phyloP scores from a whole-genome alignment of 1,140 invertebrate genomes.

The Paraescarpia echinospica region DNA sequence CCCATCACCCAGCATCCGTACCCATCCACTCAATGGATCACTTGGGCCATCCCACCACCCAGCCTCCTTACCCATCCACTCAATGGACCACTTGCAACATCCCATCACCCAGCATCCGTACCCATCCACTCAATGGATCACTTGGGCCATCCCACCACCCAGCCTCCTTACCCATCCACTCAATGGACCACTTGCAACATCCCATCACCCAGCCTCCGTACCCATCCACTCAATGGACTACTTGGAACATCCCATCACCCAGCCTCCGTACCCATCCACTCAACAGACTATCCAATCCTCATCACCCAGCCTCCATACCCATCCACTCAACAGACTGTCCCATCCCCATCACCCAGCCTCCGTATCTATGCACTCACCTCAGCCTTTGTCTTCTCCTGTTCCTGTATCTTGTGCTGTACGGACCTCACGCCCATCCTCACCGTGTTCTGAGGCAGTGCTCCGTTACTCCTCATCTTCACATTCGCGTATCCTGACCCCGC shows the following conservation, averaged over 20 bases:
- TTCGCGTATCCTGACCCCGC: neutral
- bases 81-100: too few relatives aligned
- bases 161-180: neutral
- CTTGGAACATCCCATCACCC: neutral
- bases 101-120: neutral
- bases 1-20: neutral
- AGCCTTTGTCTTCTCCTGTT: constrained; percentile 51
- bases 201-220: too few relatives aligned
- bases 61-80: neutral
- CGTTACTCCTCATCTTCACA: neutral
- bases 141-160: too few relatives aligned
- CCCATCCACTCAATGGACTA: neutral
- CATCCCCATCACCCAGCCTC: too few relatives aligned
- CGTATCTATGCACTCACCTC: constrained; percentile 38
- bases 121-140: constrained; percentile 32
- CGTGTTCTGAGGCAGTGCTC: neutral
- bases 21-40: constrained; percentile 32
- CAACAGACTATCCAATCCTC: too few relatives aligned
- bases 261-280: too few relatives aligned
- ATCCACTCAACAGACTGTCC: too few relatives aligned
- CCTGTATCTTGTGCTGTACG: constrained; percentile 34
- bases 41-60: too few relatives aligned
- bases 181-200: too few relatives aligned
- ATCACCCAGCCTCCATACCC: neutral
- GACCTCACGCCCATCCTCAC: neutral